Base-by-base conservation (phyloP, 2,888 invertebrate genomes). In the Drosophila meridionalis region DNA sequence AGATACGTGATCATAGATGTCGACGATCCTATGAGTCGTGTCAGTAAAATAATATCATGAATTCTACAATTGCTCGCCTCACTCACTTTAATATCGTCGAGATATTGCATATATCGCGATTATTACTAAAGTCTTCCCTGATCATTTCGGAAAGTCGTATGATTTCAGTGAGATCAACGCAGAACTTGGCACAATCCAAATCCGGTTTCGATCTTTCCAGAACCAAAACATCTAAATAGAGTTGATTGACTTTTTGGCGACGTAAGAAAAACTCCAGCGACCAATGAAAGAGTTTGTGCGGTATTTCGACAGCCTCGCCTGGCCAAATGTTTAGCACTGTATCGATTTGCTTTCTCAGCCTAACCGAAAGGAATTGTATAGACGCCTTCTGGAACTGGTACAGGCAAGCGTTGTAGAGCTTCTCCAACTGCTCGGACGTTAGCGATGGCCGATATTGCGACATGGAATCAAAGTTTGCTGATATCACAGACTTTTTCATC, bases 101-200 rank as follows among this genome's bases (percentile, higher is more conserved):
- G 34, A 32, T 52, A 0, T 12, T 0, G 58, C 88, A 88, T 3
- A 86, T 2, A 42, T 88, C 43, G 0, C 0, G 3, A 14, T 58
- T 30, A 0, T 1, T 2, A 2, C 5, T 2, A 28, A 73, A 69
- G 30, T 87, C 83, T 0, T 50, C 2, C 1, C 53, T 48, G 1
- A 88, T 61, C 0, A 34, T 42, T n/a, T 68, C n/a, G 5, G 80
- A 3, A 0, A 82, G 11, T 7, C 14, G 43, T 12, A 52, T 52
- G 9, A 83, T 75, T 59, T 85, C 76, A 0, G 8, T 8, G 0
- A 88, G 6, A 60, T 85, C 89, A 1, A 36, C 69, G 11, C 81
- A 74, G 28, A 73, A 88, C 11, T 85, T 85, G 3, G 70, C 12
- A 40, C 89, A 80, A 28, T 85, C 67, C 36, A 85, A 48, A 9